Evolutionary conservation across 2,113 vertebrate species (phyloP).

Genomic region (Numida meleagris): DNA sequence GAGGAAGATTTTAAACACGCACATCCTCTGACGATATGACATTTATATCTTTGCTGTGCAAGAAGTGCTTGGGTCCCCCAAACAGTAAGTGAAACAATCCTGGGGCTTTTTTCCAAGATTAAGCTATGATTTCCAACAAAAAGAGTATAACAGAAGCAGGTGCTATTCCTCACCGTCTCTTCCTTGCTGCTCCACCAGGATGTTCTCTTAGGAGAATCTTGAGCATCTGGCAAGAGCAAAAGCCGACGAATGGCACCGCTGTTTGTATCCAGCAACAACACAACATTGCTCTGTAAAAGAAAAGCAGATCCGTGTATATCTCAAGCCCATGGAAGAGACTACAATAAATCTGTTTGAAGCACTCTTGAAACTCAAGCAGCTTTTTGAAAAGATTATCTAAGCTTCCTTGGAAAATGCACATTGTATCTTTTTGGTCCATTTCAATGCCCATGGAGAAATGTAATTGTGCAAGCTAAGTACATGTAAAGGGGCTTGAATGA

Average conservation of each 20-base stretch:
- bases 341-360: not conserved
- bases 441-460: not conserved
- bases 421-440: not conserved
- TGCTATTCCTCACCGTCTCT: slow-evolving; percentile 74
- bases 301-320: not conserved
- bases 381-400: not conserved
- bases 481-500: not conserved
- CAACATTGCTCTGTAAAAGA: slow-evolving; percentile 84
- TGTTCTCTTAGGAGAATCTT: slow-evolving; percentile 69
- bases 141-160: not conserved
- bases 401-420: not conserved
- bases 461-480: not conserved
- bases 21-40: not conserved
- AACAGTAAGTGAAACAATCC: not conserved
- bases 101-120: not conserved
- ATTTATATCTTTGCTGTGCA: not conserved
- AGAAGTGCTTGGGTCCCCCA: not conserved
- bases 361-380: not conserved
- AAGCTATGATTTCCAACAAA: not conserved
- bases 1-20: not conserved
- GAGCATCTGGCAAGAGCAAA: slow-evolving; percentile 73
- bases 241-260: slow-evolving; percentile 83
- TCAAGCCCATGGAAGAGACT: not conserved
- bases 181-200: slow-evolving; percentile 91
- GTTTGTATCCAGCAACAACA: slow-evolving; percentile 87